Evolutionary conservation across 1,140 invertebrate species (phyloP).

Genomic region (Eupristina koningsbergeri): DNA sequence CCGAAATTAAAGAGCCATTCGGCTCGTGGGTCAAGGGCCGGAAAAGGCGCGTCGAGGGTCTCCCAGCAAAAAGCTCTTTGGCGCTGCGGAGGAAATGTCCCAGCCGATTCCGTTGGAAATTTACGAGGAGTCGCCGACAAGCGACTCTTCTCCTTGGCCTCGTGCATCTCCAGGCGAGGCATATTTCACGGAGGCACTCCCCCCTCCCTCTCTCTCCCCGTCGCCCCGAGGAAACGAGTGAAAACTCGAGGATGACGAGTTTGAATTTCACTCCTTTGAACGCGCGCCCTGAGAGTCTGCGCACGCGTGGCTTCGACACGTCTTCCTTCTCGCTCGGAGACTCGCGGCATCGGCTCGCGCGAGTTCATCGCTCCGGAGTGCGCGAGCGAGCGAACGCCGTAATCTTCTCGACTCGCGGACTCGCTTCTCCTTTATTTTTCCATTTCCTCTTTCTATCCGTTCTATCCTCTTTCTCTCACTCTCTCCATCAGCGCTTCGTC

Average conservation of each 20-base stretch:
- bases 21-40: neutral
- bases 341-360: neutral
- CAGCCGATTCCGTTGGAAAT: too few relatives aligned
- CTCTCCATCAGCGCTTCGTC: too few relatives aligned
- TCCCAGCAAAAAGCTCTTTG: neutral
- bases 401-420: slow-evolving; percentile 1
- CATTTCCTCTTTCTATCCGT: neutral
- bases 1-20: neutral
- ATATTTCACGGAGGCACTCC: too few relatives aligned
- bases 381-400: slow-evolving; percentile 12
- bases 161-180: too few relatives aligned
- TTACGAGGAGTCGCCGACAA: too few relatives aligned
- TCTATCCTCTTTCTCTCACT: too few relatives aligned
- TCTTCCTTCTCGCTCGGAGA: neutral
- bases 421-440: slow-evolving; percentile 8
- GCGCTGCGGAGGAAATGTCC: too few relatives aligned
- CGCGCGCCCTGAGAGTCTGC: too few relatives aligned
- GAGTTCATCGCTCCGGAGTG: slow-evolving; percentile 50
- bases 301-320: neutral
- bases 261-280: neutral
- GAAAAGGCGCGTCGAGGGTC: neutral
- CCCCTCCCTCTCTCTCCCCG: too few relatives aligned
- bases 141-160: too few relatives aligned
- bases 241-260: neutral
- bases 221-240: too few relatives aligned